Percentiles rank a stretch among this genome's conserved stretches.
Evolutionary conservation across 2,888 invertebrate species (phyloP).

Genomic region (Plebejus anna): DNA sequence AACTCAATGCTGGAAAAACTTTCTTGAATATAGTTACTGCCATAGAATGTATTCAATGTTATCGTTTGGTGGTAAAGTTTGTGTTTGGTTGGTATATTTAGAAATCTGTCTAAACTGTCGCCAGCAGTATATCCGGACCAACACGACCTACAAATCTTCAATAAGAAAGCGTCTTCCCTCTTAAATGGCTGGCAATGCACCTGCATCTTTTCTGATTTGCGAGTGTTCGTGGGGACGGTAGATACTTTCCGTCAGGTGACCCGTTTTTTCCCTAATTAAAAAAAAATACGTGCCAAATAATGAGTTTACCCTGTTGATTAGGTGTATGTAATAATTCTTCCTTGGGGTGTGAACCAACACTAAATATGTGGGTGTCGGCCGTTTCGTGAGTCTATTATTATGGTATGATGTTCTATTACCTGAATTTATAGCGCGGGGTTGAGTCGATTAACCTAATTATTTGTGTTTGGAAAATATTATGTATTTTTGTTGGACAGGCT

Average conservation of each 20-base stretch:
- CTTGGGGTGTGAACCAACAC: neutral
- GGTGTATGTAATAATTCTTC: neutral
- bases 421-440: slow-evolving; percentile 23
- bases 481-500: neutral
- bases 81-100: neutral
- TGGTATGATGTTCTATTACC: slow-evolving; percentile 10
- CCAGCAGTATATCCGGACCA: too few species aligned
- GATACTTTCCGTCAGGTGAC: too few species aligned
- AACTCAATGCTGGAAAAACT: too few species aligned
- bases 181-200: too few species aligned
- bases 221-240: too few species aligned
- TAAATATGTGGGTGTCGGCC: slow-evolving; percentile 18
- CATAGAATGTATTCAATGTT: too few species aligned
- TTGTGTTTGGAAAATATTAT: neutral
- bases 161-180: too few species aligned
- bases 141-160: too few species aligned
- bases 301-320: neutral
- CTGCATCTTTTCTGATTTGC: too few species aligned
- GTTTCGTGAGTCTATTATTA: slow-evolving; percentile 25
- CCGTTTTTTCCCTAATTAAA: too few species aligned
- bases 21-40: too few species aligned
- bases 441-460: slow-evolving; percentile 27
- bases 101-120: neutral
- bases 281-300: neutral
- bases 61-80: too few species aligned